These are phyloP conservation scores for Drosophila pruinosa DNA, from an alignment of 1,140 invertebrate genomes.

Conservation along the genomic window DNA sequence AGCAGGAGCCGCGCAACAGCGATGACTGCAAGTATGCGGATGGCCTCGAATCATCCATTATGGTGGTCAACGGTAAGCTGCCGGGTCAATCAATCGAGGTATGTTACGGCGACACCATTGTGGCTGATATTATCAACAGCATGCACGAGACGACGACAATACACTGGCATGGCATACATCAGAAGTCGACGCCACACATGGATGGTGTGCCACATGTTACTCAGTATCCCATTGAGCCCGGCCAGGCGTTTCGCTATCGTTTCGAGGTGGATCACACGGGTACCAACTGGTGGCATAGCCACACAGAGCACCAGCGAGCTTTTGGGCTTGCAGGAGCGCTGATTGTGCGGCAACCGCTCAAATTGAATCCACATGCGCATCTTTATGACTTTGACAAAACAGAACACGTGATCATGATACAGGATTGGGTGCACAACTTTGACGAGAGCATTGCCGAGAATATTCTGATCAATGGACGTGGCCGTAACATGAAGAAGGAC, in stretches of 20 bases:
- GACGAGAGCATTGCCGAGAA: constrained; percentile 81
- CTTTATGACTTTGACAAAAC: constrained; percentile 82
- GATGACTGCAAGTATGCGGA: constrained; percentile 85
- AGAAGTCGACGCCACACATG: constrained; percentile 84
- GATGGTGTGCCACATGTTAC: constrained; percentile 89
- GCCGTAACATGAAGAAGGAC: constrained; percentile 73
- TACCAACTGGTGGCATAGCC: constrained; percentile 81
- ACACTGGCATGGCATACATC: constrained; percentile 85
- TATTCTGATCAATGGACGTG: constrained; percentile 84
- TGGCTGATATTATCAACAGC: constrained; percentile 85
- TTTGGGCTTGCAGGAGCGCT: constrained; percentile 83
- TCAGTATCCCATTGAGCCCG: constrained; percentile 86
- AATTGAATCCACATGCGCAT: constrained; percentile 62
- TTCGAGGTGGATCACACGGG: constrained; percentile 83
- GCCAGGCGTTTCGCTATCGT: constrained; percentile 84
- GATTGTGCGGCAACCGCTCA: constrained; percentile 77
- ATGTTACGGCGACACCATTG: constrained; percentile 85
- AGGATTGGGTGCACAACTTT: constrained; percentile 80
- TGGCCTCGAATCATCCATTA: constrained; percentile 84
- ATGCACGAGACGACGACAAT: constrained; percentile 83
- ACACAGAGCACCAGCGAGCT: constrained; percentile 83
- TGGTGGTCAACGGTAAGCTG: constrained; percentile 85
- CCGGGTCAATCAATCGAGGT: constrained; percentile 85
- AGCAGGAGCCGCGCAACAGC: constrained; percentile 10
- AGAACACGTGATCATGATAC: constrained; percentile 76